Evolutionary conservation across 1,140 invertebrate genomes (phyloP).

Genomic region (Zeugodacus cucurbitae): DNA sequence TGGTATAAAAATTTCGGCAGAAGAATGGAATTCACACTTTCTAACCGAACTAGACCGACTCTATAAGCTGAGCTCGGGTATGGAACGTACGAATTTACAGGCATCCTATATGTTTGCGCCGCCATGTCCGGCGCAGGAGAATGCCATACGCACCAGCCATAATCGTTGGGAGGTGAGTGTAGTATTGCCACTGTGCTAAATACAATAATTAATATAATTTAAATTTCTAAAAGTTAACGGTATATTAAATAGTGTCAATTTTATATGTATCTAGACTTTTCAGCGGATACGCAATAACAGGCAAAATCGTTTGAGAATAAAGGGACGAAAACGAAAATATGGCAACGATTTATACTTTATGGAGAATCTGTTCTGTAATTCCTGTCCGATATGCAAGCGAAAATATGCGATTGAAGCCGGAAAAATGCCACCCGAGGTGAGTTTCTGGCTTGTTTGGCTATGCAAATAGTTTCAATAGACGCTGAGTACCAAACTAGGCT

Average conservation of each 20-base stretch:
- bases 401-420: constrained; percentile 72
- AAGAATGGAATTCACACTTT: constrained; percentile 83
- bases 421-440: constrained; percentile 74
- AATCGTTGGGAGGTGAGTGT: constrained; percentile 77
- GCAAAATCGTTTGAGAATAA: constrained; percentile 72
- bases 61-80: constrained; percentile 71
- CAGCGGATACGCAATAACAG: constrained; percentile 84
- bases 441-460: no score
- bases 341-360: constrained; percentile 70
- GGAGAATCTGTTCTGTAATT: constrained; percentile 65
- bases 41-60: constrained; percentile 82
- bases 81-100: constrained; percentile 67
- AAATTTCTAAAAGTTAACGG: background rate
- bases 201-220: background rate
- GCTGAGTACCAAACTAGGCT: no score
- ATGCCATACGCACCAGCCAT: constrained; percentile 70
- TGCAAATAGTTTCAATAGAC: no score
- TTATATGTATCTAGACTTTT: constrained; percentile 71
- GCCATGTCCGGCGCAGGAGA: constrained; percentile 66
- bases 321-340: constrained; percentile 75
- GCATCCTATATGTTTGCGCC: constrained; percentile 64
- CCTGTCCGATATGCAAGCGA: constrained; percentile 84
- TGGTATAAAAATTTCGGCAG: constrained; percentile 77
- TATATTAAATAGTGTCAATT: background rate
- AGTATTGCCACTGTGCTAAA: background rate